Percentiles rank a stretch among this genome's conserved stretches.
Evolutionary conservation across 2,888 invertebrate genomes (phyloP).

Genomic region (Limnephilus rhombicus): DNA sequence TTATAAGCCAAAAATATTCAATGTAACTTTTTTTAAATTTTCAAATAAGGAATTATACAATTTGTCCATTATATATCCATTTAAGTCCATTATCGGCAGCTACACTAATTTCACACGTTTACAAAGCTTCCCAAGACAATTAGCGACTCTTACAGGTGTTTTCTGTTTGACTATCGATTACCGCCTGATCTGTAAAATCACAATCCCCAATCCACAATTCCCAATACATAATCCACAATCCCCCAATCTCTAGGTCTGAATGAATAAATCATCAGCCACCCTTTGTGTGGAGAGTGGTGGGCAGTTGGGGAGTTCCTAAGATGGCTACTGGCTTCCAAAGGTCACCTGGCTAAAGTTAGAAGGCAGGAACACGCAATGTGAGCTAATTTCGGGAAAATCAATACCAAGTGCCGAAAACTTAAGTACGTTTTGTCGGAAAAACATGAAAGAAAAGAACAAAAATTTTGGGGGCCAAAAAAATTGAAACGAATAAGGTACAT

Average conservation of each 20-base stretch:
- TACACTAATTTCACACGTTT: too few species aligned
- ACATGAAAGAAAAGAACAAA: background rate
- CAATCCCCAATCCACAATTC: background rate
- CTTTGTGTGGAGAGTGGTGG: background rate
- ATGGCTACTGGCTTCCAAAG: background rate
- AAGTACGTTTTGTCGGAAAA: background rate
- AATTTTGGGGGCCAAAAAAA: background rate
- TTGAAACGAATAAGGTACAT: background rate
- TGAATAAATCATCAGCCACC: background rate
- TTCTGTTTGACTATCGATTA: background rate
- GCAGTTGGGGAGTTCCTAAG: background rate
- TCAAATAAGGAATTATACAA: too few species aligned
- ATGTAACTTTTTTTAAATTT: too few species aligned
- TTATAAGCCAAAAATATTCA: too few species aligned
- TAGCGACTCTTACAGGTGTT: background rate
- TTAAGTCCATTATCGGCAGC: too few species aligned
- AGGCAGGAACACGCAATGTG: background rate
- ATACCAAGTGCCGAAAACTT: background rate
- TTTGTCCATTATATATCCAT: too few species aligned
- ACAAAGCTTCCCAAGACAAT: background rate
- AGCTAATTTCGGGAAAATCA: background rate
- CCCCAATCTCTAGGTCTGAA: background rate
- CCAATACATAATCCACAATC: too few species aligned
- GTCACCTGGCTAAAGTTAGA: slow-evolving; percentile 8
- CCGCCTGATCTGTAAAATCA: background rate